These are phyloP conservation scores for Branchellion lobata DNA, from an alignment of 2,888 invertebrate species.

Conservation along the genomic window DNA sequence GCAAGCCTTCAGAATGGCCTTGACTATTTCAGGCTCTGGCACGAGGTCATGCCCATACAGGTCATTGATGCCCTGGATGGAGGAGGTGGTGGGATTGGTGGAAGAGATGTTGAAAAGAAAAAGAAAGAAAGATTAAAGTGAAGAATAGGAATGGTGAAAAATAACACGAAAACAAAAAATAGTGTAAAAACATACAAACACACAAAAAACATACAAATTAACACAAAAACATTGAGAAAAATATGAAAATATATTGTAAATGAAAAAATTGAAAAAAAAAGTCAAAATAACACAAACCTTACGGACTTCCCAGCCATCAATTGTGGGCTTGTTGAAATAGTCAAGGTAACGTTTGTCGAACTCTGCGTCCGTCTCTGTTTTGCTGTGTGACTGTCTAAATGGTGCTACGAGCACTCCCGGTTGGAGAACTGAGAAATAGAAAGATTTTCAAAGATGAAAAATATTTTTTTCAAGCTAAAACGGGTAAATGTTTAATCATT, in stretches of 20 bases:
- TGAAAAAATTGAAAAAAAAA: too few relatives aligned
- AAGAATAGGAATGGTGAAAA: too few relatives aligned
- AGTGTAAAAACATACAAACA: too few relatives aligned
- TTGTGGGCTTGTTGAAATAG: slow-evolving; percentile 81
- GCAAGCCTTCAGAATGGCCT: slow-evolving; percentile 84
- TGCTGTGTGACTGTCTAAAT: slow-evolving; percentile 26
- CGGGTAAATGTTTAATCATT: too few relatives aligned
- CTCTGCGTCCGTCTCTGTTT: slow-evolving; percentile 53
- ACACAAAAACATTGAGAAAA: neutral
- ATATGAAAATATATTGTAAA: neutral
- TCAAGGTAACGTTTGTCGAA: slow-evolving; percentile 61
- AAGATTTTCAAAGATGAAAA: too few relatives aligned
- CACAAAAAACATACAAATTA: too few relatives aligned
- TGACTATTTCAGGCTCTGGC: slow-evolving; percentile 85
- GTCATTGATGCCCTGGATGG: slow-evolving; percentile 57
- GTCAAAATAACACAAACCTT: slow-evolving; percentile 63
- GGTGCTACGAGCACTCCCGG: neutral
- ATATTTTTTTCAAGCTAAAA: too few relatives aligned
- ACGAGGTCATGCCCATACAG: slow-evolving; percentile 84
- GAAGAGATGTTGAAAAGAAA: too few relatives aligned
- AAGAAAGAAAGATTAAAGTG: too few relatives aligned
- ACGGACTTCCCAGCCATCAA: slow-evolving; percentile 91
- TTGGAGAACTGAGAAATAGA: too few relatives aligned
- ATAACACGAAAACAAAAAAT: too few relatives aligned
- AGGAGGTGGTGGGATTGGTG: too few relatives aligned